Conservation (phyloP, 2,797 vertebrate genomes). For the Rachycentron canadum region DNA sequence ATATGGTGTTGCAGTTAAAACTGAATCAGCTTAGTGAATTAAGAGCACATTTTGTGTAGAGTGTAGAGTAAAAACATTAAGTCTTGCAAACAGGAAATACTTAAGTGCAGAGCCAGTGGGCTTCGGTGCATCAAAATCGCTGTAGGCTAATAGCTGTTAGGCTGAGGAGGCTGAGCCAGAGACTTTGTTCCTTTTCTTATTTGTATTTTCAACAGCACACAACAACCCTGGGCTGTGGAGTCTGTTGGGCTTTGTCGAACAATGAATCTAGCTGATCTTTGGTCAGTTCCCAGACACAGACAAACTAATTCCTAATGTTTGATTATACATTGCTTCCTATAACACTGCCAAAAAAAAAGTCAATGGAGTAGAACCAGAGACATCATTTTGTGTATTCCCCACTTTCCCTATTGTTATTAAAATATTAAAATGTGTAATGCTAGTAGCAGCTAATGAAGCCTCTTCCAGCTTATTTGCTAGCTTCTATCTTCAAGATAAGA, state of each 20-base stretch:
- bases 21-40: neutral
- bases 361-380: neutral
- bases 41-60: neutral
- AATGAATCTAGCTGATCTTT: neutral
- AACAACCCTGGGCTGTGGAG: slow-evolving; percentile 13
- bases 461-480: too few species aligned
- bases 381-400: neutral
- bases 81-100: slow-evolving; percentile 28
- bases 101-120: neutral
- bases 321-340: neutral
- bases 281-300: neutral
- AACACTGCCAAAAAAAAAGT: too few species aligned
- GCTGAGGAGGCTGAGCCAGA: slow-evolving; percentile 3
- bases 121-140: neutral
- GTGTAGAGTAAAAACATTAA: neutral
- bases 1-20: neutral
- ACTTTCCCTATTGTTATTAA: too few species aligned
- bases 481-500: too few species aligned
- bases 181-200: slow-evolving; percentile 8
- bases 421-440: too few species aligned
- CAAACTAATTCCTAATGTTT: neutral
- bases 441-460: too few species aligned
- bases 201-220: neutral
- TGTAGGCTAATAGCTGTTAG: neutral
- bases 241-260: neutral